Base-by-base conservation (phyloP, 2,113 vertebrate species). In the Eurystomus gularis region DNA sequence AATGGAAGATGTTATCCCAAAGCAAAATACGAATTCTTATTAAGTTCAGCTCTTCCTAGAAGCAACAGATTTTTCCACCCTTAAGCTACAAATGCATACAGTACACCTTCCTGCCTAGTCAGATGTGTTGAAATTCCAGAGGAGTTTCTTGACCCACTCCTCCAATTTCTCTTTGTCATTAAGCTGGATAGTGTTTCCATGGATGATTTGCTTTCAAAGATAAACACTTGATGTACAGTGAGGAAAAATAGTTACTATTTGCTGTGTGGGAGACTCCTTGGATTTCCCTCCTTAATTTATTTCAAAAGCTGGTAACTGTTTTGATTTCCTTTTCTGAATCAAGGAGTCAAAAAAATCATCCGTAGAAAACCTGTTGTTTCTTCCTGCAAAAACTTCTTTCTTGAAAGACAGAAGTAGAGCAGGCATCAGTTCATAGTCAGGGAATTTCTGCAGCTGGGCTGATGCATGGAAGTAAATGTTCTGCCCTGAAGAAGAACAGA, bases 1-100 rank as follows among this genome's bases (percentile, higher is more conserved):
- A 97, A 77, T 96, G 96, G 91, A 98, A 98, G 97, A 98, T 98
- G 95, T 97, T 98, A 96, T 98, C 96, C 97, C 81, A 96, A 93
- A 97, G 88, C 75, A 96, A 94, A 97, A 81, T 91, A 97, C 55
- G 88, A 97, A 96, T 97, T 97, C 97, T 96, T 97, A 96, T 97
- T 97, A 96, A 98, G 97, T 93, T 94, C 72, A 88, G 65, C 26
- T 86, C 58, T 96, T 93, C 83, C 75, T 94, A 68, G 49, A 93
- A 97, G 55, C 13, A 93, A 79, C 66, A 39, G 35, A 26, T 49
- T 69, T 69, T 69, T 20, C 16, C 12, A 6, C 58, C 37, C 40
- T 86, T 57, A 58, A 92, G 60, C 42, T 78, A 71, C 26, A 80
- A 88, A 62, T 0, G 9, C 13, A 35, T 28, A 11, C 40, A 82